Evolutionary conservation across 2,797 vertebrate species (phyloP).

Genomic region (Phrynocephalus forsythii): DNA sequence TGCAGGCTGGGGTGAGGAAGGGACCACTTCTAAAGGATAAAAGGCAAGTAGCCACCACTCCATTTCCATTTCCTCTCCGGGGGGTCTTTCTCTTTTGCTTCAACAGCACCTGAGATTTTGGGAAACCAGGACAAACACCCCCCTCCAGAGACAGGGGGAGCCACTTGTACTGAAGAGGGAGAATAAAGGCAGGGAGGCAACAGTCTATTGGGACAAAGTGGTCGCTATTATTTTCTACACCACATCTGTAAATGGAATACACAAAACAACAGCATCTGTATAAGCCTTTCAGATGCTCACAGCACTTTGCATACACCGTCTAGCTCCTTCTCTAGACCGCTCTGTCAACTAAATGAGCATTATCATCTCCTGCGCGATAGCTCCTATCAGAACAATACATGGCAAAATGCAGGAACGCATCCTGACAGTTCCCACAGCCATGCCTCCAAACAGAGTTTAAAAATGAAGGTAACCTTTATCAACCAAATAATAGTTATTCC

Average conservation of each 20-base stretch:
- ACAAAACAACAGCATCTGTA: neutral
- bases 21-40: conserved; percentile 29
- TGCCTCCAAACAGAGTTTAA: too few species aligned
- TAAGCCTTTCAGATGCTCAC: neutral
- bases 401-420: too few species aligned
- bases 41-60: conserved; percentile 25
- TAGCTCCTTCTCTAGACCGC: neutral
- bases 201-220: neutral
- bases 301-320: neutral
- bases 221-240: neutral
- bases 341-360: too few species aligned
- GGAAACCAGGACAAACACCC: neutral
- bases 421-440: too few species aligned
- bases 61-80: conserved; percentile 25
- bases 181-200: neutral
- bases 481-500: too few species aligned
- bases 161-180: neutral
- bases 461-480: too few species aligned
- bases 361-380: too few species aligned
- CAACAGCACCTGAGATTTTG: conserved; percentile 4
- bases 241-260: neutral
- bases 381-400: too few species aligned
- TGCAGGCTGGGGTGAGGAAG: conserved; percentile 22
- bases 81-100: conserved; percentile 9
- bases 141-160: neutral